Evolutionary conservation across 1,140 invertebrate species (phyloP), one percentile per base, ranked within the genome.

Genomic region (Philopotamus ludificatus): DNA sequence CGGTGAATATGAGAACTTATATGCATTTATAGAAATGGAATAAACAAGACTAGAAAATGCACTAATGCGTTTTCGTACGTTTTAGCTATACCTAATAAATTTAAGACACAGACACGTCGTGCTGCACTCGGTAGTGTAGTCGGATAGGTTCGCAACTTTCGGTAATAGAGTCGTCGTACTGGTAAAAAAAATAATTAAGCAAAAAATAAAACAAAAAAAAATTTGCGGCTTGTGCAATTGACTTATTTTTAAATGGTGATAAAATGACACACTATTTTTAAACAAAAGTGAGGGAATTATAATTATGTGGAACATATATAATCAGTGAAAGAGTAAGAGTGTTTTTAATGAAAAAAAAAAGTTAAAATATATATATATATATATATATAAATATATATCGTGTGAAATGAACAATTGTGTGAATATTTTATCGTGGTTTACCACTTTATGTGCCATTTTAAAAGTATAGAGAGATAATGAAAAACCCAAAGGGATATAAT

Each of bases 401-500:
- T 51, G 22, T 21, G 3, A 51, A 51, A 22, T 51, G 49, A 60
- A 60, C 57, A 60, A 60, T 60, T 60, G 47, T 60, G 57, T 60
- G 57, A 60, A 60, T 60, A 60, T 45, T 47, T 42, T 60, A 47
- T 54, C 55, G 68, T 70, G 64, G 68, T 66, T 61, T 66, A 70
- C 68, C 68, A 70, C 68, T 66, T 63, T 55, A 66, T 70, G 68
- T 70, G 68, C 68, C 68, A 70, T 70, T 70, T 68, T 70, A 70
- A 66, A 60, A 47, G n/a, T n/a, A 63, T 66, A 70, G 57, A 51
- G 39, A 63, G 47, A 50, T 60, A 68, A 59, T 54, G 26, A 63
- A 57, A 64, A 49, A 62, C 59, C 63, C 42, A 45, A 59, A 53
- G 55, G 55, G 47, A 58, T 47, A 39, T 47, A 42, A 26, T 42